Evolutionary conservation across 2,113 vertebrate species (phyloP).

Genomic region (Nothobranchius kuhntae): DNA sequence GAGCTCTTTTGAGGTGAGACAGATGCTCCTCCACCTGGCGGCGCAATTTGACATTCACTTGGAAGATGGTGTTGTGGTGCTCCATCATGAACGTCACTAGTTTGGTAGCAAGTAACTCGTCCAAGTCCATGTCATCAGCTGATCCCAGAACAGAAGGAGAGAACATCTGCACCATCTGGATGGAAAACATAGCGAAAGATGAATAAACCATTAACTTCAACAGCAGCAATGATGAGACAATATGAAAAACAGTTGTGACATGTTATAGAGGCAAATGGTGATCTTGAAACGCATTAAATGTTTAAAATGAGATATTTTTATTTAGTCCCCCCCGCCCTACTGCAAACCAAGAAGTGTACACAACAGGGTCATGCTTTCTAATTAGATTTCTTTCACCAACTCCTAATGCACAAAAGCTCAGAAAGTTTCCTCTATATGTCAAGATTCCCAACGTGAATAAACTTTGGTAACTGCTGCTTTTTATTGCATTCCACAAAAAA

Average conservation of each 20-base stretch:
- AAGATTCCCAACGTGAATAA: neutral
- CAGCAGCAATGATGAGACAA: neutral
- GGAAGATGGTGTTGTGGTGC: slow-evolving; percentile 60
- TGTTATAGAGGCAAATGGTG: neutral
- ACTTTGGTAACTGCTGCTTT: neutral
- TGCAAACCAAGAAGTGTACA: neutral
- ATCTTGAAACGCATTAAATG: neutral
- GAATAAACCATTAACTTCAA: neutral
- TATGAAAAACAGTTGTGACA: neutral
- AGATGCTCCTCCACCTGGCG: slow-evolving; percentile 70
- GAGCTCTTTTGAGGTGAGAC: slow-evolving; percentile 70
- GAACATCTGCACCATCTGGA: slow-evolving; percentile 72
- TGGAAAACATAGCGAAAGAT: neutral
- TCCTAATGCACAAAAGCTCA: neutral
- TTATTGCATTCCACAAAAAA: neutral
- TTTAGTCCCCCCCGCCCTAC: neutral
- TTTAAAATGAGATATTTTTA: neutral
- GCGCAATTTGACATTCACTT: slow-evolving; percentile 58
- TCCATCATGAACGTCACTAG: slow-evolving; percentile 73
- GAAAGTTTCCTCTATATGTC: neutral
- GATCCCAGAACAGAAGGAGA: slow-evolving; percentile 69
- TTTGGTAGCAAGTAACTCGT: slow-evolving; percentile 71
- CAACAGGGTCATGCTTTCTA: neutral
- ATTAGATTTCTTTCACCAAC: neutral
- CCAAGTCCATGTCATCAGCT: slow-evolving; percentile 70